phyloP scores from a whole-genome alignment of 2,113 vertebrate species.

The Hystrix brachyura region DNA sequence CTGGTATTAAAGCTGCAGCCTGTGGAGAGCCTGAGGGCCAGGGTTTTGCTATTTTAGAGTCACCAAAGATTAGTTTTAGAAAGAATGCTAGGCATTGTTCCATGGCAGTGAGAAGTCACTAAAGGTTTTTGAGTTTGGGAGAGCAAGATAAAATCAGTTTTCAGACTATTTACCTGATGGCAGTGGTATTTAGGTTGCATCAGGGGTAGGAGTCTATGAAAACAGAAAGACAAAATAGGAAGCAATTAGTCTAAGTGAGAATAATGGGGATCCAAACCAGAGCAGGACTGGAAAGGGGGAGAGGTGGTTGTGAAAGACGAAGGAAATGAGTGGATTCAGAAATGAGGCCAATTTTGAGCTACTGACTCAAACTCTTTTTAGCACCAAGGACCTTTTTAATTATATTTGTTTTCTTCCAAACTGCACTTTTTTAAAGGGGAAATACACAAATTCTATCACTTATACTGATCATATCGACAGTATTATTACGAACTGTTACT shows the following conservation, averaged over 20 bases:
- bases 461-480: neutral
- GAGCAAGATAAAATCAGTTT: neutral
- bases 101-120: neutral
- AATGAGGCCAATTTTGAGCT: neutral
- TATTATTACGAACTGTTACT: neutral
- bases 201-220: neutral
- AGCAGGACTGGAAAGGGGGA: neutral
- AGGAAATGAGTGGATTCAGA: neutral
- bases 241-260: neutral
- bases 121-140: neutral
- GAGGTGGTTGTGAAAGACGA: neutral
- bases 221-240: slow-evolving; percentile 45
- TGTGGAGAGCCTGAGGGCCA: neutral
- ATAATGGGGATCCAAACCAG: neutral
- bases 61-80: neutral
- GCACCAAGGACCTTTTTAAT: neutral
- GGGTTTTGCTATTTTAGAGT: neutral
- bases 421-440: neutral
- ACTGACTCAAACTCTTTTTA: slow-evolving; percentile 6
- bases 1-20: neutral
- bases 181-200: neutral
- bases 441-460: neutral
- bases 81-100: neutral
- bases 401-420: slow-evolving; percentile 49
- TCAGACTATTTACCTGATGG: neutral